Percentiles rank a stretch among this genome's conserved stretches.
phyloP scores from a whole-genome alignment of 2,113 vertebrate species.

The Loxodonta africana region DNA sequence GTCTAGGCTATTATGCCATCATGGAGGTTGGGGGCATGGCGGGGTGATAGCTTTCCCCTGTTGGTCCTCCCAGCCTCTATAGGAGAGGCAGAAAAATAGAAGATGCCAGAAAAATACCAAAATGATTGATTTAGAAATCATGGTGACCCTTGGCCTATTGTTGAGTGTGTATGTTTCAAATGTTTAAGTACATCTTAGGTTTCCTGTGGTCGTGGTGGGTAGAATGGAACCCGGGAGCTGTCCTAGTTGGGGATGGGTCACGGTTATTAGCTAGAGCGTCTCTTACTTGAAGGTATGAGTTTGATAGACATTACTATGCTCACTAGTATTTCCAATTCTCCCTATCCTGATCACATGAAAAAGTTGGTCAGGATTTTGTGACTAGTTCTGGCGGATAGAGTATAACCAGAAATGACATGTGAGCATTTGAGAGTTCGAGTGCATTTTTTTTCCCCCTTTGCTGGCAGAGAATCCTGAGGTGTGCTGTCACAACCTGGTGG shows the following conservation, averaged over 20 bases:
- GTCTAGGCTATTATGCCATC: neutral
- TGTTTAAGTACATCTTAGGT: neutral
- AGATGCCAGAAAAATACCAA: conserved; percentile 4
- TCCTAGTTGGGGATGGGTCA: neutral
- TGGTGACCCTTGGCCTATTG: neutral
- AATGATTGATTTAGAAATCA: conserved; percentile 35
- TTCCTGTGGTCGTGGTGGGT: neutral
- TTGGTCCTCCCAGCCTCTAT: neutral
- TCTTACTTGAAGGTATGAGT: conserved; percentile 20
- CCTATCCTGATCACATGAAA: neutral
- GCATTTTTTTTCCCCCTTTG: neutral
- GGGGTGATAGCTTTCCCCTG: neutral
- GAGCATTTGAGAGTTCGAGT: neutral
- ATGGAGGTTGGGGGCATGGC: no score
- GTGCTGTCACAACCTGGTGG: neutral
- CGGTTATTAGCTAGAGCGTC: neutral
- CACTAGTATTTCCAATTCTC: neutral
- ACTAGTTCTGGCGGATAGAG: neutral
- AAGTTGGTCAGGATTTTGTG: neutral
- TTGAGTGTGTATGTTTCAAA: neutral
- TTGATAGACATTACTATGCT: neutral
- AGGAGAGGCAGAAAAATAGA: neutral
- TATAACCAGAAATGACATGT: neutral
- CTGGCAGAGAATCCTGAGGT: neutral
- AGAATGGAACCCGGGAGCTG: neutral